Conservation (phyloP, 2,113 vertebrate species). For the Pogonocichla stellata region DNA sequence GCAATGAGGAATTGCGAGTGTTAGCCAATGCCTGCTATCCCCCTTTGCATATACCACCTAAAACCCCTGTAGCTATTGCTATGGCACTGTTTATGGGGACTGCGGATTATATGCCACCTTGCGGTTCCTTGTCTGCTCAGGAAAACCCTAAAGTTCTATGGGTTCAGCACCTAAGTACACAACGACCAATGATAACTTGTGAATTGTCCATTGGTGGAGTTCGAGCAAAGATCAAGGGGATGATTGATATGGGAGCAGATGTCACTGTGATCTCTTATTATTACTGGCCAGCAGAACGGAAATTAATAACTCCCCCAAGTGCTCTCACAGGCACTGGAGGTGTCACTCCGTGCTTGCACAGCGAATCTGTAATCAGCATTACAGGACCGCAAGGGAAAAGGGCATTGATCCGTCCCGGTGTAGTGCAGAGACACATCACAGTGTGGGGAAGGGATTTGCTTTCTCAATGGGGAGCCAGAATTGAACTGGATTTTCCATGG, state of each 20-base stretch:
- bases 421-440: background rate
- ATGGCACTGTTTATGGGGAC: no score
- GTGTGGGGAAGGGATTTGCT: background rate
- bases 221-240: rapidly evolving
- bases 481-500: background rate
- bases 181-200: background rate
- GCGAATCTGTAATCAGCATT: background rate
- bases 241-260: background rate
- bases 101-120: no score
- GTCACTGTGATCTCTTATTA: background rate
- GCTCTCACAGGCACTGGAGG: background rate
- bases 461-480: background rate
- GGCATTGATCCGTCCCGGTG: background rate
- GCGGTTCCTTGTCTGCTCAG: no score
- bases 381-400: background rate
- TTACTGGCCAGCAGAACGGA: background rate
- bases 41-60: no score
- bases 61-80: no score
- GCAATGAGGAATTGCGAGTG: no score
- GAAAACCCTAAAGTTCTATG: no score
- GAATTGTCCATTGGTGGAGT: background rate
- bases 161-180: no score
- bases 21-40: no score
- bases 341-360: background rate
- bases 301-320: background rate